Evolutionary conservation across 2,888 invertebrate species (phyloP).

Genomic region (Microplitis manilae): DNA sequence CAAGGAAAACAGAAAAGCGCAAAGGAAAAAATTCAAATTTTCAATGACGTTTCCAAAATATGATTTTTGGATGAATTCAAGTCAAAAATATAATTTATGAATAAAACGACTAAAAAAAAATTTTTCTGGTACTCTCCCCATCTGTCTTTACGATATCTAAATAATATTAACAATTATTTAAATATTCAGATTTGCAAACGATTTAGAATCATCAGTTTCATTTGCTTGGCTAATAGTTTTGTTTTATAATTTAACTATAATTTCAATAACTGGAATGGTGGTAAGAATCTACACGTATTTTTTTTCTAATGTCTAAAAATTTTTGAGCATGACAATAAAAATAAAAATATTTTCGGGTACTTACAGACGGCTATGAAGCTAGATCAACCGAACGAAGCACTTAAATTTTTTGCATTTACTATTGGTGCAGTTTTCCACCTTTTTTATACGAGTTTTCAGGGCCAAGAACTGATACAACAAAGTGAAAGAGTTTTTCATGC

Average conservation of each 20-base stretch:
- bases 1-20: no score
- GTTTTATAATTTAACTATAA: conserved; percentile 41
- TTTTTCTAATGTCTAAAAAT: background rate
- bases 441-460: conserved; percentile 47
- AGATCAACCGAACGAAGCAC: conserved; percentile 32
- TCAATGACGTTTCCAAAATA: no score
- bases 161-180: no score
- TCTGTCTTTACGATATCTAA: no score
- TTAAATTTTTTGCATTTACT: conserved; percentile 42
- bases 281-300: conserved; percentile 15
- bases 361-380: conserved; percentile 44
- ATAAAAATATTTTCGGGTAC: background rate
- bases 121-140: no score
- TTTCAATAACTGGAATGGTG: conserved; percentile 46
- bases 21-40: no score
- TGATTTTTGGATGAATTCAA: no score
- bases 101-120: no score
- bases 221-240: conserved; percentile 41
- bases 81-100: no score
- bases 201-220: conserved; percentile 42
- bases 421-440: conserved; percentile 45
- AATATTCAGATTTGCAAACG: conserved; percentile 37
- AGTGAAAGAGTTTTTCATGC: conserved; percentile 39
- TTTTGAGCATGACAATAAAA: background rate
- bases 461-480: conserved; percentile 47